Evolutionary conservation across 2,797 vertebrate genomes (phyloP), one percentile per base, ranked within the genome.

Genomic region (Artibeus jamaicensis): DNA sequence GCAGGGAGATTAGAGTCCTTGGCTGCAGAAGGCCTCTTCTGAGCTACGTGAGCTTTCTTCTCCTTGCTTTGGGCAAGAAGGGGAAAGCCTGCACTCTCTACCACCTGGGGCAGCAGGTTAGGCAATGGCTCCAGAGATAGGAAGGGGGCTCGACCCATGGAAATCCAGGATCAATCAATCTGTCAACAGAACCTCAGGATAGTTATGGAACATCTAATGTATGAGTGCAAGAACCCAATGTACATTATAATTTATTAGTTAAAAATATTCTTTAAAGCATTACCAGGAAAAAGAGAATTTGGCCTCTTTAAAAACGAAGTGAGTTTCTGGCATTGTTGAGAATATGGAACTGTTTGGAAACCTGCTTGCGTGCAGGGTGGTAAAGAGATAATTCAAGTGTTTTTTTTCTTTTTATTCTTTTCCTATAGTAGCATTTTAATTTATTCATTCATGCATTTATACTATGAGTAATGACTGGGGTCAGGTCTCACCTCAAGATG

Each of bases 121-220:
- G 68, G 73, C 34, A 5, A 9, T 3, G 83, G 19, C 32, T 4
- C 37, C 29, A 48, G 5, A 39, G 84, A 39, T 55, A 24, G 3
- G 74, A 71, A 95, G 91, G 70, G 14, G 46, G 42, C 37, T n/a
- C 48, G 39, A 93, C 65, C 42, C 26, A 0, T 53, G 44, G 83
- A 74, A 86, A 96, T 39, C 37, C 68, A 44, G 68, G 87, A 84
- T 96, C 87, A 44, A 91, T 94, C 86, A 90, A 90, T 78, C 67
- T 96, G 94, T 96, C 95, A 95, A 14, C 87, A 92, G 8, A 85
- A 85, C 32, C 71, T 48, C 32, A 2, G 73, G 89, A 26, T 78
- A 77, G 70, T 83, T 91, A 68, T 50, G 78, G 81, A 96, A 78
- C 29, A 77, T 82, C 71, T 85, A 73, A 93, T 86, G 26, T 19